Evolutionary conservation across 2,113 vertebrate species (phyloP), one percentile per base, ranked within the genome.

Genomic region (Macquaria australasica): DNA sequence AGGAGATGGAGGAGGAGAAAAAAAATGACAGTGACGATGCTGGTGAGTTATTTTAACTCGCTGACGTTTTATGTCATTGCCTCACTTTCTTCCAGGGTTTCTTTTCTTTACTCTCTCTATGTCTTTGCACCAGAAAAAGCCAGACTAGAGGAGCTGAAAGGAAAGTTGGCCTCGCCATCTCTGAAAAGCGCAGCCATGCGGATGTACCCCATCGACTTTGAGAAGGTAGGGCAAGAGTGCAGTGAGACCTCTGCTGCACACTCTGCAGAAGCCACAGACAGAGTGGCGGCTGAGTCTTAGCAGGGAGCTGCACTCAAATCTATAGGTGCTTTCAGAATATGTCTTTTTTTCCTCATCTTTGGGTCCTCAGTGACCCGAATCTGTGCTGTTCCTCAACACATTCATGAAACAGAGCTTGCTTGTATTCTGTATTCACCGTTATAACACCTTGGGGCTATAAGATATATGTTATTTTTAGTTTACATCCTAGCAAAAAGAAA

Each of bases 131-230:
- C 91, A 97, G 97, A 94, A 15, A 23, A 64, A 16, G 76, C 15
- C 4, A 66, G 2, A 53, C 88, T 96, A 64, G 71, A 81, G 6
- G 89, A 94, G 59, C 69, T 97, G 79, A 94, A 87, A 78, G 64
- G 55, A 73, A 90, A 95, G 41, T 81, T 97, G 91, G 20, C 66
- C 55, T 81, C 83, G 0, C 16, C 79, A 0, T 66, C 31, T 39
- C 50, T 87, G 89, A 90, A 81, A 50, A 8, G 51, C 28, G 45
- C 45, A 72, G 79, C 75, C 87, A 43, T 41, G 73, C 72, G 60
- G 81, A 97, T 98, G 96, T 71, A 92, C 81, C 96, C 97, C 76
- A 91, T 96, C 71, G 79, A 94, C 74, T 99, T 98, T 69, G 96
- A 97, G 86, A 99, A 98, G 97, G 98, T 98, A 91, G 60, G 73